Evolutionary conservation across 1,140 invertebrate genomes (phyloP), one percentile per base, ranked within the genome.

Genomic region (Propsilocerus akamusi): DNA sequence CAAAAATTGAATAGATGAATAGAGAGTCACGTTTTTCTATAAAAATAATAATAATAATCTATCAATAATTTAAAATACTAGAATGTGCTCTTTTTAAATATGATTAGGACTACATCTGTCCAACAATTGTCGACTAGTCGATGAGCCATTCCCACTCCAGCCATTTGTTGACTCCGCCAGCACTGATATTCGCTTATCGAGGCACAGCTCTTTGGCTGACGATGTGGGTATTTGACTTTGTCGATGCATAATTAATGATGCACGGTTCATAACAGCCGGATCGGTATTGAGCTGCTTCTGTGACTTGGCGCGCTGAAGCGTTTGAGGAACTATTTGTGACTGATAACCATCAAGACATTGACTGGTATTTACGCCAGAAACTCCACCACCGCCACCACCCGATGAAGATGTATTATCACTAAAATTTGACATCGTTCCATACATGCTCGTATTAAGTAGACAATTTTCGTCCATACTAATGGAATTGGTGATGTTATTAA

Each of bases 281-380:
- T 80, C 79, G 20, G 78, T 82, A 63, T 85, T 86, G 25, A 86
- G 71, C 59, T 85, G 83, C 63, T 86, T 86, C 54, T 79, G 78
- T 24, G 77, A 78, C 51, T 77, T 67, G 51, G 73, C 71, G 48
- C 77, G 67, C 53, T 74, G 71, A 54, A 76, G 63, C 58, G 54
- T 61, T 63, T 67, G 58, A 64, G 64, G 59, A 63, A 69, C 61
- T 20, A 41, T 41, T 41, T 41, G 34, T 14, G 63, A 68, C 49
- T 62, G 63, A 53, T 69, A 69, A 34, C 68, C 64, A 55, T 70
- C 64, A 41, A 41, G 14, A 4, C 17, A 17, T 10, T 41, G 34
- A 41, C 17, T 41, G 59, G 58, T 56, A 64, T 67, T 56, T 59
- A 65, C 63, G 63, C 67, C 55, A 12, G 47, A 49, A 12, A 24